A percentile compares a stretch with the other conserved stretches of the same genome.
Evolutionary conservation across 2,888 invertebrate genomes (phyloP).

Genomic region (Tridacna crocea): DNA sequence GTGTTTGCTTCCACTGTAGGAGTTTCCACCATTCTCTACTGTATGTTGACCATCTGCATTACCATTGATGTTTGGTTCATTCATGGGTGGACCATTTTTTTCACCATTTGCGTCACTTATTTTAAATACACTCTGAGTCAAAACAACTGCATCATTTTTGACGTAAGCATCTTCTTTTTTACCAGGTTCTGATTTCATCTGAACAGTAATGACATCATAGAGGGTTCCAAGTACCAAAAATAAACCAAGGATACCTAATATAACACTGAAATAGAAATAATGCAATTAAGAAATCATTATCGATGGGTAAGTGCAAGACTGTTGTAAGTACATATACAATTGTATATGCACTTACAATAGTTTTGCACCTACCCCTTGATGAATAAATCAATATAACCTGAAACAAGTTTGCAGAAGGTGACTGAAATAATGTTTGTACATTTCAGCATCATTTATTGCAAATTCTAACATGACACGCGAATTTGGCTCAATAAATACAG

Average conservation of each 20-base stretch:
- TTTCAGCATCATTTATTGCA: too few relatives aligned
- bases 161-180: background rate
- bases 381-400: background rate
- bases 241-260: background rate
- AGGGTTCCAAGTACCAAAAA: slow-evolving; percentile 5
- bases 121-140: background rate
- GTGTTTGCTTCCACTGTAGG: too few relatives aligned
- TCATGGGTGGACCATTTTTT: too few relatives aligned
- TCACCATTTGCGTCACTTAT: background rate
- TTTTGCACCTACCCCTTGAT: too few relatives aligned
- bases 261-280: background rate
- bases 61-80: too few relatives aligned
- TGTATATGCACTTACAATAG: too few relatives aligned
- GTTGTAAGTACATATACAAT: too few relatives aligned
- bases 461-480: too few relatives aligned
- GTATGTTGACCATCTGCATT: too few relatives aligned
- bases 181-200: background rate
- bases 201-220: slow-evolving; percentile 9
- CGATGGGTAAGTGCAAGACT: background rate
- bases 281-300: background rate
- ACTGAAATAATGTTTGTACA: too few relatives aligned
- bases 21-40: too few relatives aligned
- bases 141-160: background rate
- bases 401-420: background rate
- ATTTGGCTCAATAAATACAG: too few relatives aligned